Conservation (phyloP, 35 echinoderm and acorn worm genomes). For the Antedon bifida region DNA sequence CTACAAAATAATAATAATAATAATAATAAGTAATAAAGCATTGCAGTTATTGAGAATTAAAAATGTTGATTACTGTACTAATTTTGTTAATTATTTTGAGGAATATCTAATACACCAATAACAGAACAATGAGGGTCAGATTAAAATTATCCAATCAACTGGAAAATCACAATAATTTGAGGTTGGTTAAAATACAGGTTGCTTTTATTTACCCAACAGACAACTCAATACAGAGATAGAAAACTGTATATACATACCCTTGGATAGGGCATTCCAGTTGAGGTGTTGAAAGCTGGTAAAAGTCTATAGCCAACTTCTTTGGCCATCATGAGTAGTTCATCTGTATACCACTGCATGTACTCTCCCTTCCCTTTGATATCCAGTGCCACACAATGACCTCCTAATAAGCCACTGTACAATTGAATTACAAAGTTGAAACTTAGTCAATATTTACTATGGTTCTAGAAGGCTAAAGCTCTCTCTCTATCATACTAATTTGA, state of each 20-base stretch:
- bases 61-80: background rate
- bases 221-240: too few species aligned
- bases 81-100: background rate
- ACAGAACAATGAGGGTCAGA: too few species aligned
- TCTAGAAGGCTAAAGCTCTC: too few species aligned
- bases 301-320: conserved; percentile 72
- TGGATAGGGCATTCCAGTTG: conserved; percentile 92
- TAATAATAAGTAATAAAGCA: too few species aligned
- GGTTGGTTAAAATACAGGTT: too few species aligned
- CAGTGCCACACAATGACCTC: conserved; percentile 60
- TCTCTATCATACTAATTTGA: too few species aligned
- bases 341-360: conserved; percentile 65
- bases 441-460: background rate
- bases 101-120: too few species aligned
- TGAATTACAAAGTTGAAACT: background rate
- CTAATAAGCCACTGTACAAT: conserved; percentile 62
- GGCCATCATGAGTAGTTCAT: conserved; percentile 67
- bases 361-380: conserved; percentile 22
- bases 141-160: too few species aligned
- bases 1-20: conserved; percentile 16
- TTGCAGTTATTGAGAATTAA: background rate
- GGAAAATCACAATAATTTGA: too few species aligned
- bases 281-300: conserved; percentile 84
- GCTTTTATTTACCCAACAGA: too few species aligned
- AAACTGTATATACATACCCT: conserved; percentile 29